Evolutionary conservation across 2,797 vertebrate genomes (phyloP), one percentile per base, ranked within the genome.

Genomic region (Siniperca obscura): DNA sequence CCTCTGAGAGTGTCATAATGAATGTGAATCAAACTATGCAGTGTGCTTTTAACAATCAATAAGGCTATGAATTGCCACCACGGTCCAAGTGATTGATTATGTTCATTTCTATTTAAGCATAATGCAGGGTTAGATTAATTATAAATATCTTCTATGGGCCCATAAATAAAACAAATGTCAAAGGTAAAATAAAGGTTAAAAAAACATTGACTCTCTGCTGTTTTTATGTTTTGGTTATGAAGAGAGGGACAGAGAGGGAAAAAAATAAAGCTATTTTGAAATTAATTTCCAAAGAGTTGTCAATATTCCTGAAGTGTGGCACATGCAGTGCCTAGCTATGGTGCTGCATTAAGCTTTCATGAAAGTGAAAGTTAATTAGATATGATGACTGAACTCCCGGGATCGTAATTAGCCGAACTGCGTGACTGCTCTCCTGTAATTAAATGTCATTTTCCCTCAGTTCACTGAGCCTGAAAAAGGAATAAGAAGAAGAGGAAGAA

Each of bases 361-460:
- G 95, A 96, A 97, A 96, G 95, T 94, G 95, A 96, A 97, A 97
- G 96, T 97, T 97, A 97, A 97, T 98, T 96, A 96, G 96, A 96
- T 96, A 96, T 97, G 96, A 97, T 97, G 95, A 96, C 96, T 97
- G 95, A 97, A 96, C 96, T 96, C 96, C 92, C 92, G 96, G 96
- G 96, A 97, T 96, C 93, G 94, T 97, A 97, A 97, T 97, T 97
- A 97, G 95, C 95, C 87, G 92, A 96, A 96, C 93, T 94, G 96
- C 96, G 96, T 95, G 96, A 96, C 95, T 97, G 95, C 96, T 96
- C 95, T 96, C 96, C 96, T 97, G 96, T 97, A 97, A 97, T 97
- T 97, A 97, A 97, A 97, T 97, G 96, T 96, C 95, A 97, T 97
- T 97, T 96, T 94, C 94, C 90, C 95, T 96, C 95, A 96, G 95